Conservation (phyloP, 2,888 invertebrate genomes). For the Luperina nickerlii region DNA sequence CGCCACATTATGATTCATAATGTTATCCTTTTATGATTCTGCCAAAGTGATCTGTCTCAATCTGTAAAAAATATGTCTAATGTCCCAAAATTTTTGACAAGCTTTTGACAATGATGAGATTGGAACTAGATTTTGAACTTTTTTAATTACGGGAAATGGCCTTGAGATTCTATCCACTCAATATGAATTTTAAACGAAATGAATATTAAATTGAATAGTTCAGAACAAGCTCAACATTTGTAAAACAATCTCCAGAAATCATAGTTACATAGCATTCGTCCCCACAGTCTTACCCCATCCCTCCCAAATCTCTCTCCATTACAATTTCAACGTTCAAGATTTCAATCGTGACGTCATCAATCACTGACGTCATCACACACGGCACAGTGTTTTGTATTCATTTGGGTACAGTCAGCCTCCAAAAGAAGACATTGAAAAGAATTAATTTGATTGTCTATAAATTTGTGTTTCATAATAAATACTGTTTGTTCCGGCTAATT, state of each 20-base stretch:
- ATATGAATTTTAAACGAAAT: not conserved
- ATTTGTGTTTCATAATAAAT: not conserved
- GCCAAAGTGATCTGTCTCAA: too few species aligned
- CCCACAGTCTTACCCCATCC: not conserved
- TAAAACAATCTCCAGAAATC: conserved; percentile 3
- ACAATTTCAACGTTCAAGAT: conserved; percentile 39
- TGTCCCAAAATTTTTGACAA: too few species aligned
- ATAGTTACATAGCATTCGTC: not conserved
- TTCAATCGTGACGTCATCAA: conserved; percentile 56
- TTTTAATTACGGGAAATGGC: too few species aligned
- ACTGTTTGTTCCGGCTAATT: too few species aligned
- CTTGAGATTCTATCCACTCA: too few species aligned
- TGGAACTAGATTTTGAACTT: too few species aligned
- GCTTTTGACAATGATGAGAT: too few species aligned
- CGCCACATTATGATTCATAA: too few species aligned
- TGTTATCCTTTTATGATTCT: too few species aligned
- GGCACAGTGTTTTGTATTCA: conserved; percentile 61
- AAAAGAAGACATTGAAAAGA: not conserved
- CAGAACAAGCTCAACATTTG: not conserved
- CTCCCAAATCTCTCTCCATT: conserved; percentile 14
- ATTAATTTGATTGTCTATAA: not conserved
- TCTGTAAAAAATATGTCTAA: too few species aligned
- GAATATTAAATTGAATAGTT: not conserved
- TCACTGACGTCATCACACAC: conserved; percentile 60
- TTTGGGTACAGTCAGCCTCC: conserved; percentile 31